A percentile compares a stretch with the other conserved stretches of the same genome.
phyloP scores from a whole-genome alignment of 2,113 vertebrate genomes.

The Nasalis larvatus region DNA sequence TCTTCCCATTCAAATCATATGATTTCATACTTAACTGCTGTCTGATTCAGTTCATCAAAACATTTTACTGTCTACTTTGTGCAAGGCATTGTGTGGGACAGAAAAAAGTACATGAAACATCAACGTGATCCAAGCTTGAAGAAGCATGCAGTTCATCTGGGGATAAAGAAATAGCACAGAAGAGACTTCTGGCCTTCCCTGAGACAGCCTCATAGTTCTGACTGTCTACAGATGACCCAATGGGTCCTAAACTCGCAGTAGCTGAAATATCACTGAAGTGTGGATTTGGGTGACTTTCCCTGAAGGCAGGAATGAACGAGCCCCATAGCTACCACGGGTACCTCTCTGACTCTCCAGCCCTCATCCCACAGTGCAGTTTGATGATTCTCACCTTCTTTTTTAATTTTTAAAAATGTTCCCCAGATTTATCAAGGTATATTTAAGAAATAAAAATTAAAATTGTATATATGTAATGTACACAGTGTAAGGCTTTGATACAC shows the following conservation, averaged over 20 bases:
- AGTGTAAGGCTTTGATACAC: background rate
- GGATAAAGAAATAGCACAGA: background rate
- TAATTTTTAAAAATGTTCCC: background rate
- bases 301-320: background rate
- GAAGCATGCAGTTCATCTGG: background rate
- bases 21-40: background rate
- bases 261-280: background rate
- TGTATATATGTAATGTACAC: background rate
- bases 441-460: background rate
- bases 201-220: background rate
- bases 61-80: background rate
- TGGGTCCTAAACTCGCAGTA: rapidly evolving
- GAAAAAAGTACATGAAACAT: background rate
- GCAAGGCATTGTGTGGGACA: background rate
- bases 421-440: background rate
- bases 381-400: background rate
- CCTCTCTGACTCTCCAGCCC: no score
- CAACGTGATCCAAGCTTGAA: background rate
- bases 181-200: background rate
- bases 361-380: rapidly evolving
- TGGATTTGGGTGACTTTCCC: background rate
- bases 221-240: background rate
- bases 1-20: background rate
- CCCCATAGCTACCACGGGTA: rapidly evolving
- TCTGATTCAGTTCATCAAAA: background rate